Conservation (phyloP, 2,797 vertebrate species). For the Decapterus maruadsi region DNA sequence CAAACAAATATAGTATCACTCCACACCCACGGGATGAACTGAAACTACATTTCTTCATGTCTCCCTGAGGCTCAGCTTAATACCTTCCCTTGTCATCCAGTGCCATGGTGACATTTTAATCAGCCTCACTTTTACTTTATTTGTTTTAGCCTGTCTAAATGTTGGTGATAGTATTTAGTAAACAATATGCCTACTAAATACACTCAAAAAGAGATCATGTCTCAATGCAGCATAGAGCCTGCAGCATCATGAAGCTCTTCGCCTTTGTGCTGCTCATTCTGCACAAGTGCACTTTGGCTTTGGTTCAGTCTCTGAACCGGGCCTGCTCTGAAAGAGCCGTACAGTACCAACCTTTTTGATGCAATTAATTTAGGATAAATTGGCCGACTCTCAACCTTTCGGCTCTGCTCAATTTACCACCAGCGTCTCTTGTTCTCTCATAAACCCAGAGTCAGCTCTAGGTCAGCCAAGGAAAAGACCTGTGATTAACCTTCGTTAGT, state of each 20-base stretch:
- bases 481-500: constrained; percentile 80
- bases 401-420: constrained; percentile 70
- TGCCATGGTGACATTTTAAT: background rate
- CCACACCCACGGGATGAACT: background rate
- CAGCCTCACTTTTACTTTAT: background rate
- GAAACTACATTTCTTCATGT: background rate
- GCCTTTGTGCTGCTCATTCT: background rate
- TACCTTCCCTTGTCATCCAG: background rate
- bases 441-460: constrained; percentile 77
- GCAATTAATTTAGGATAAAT: constrained; percentile 62
- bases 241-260: background rate
- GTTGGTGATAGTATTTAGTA: background rate
- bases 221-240: background rate
- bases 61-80: background rate
- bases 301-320: constrained; percentile 30
- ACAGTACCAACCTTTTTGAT: constrained; percentile 37
- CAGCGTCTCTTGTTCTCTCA: constrained; percentile 57
- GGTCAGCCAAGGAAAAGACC: constrained; percentile 78
- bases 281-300: background rate
- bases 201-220: too few relatives aligned
- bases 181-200: background rate
- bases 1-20: too few relatives aligned
- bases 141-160: background rate
- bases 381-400: constrained; percentile 50
- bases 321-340: constrained; percentile 21